Conservation (phyloP, 2,797 vertebrate genomes). For the Podarcis lilfordi region DNA sequence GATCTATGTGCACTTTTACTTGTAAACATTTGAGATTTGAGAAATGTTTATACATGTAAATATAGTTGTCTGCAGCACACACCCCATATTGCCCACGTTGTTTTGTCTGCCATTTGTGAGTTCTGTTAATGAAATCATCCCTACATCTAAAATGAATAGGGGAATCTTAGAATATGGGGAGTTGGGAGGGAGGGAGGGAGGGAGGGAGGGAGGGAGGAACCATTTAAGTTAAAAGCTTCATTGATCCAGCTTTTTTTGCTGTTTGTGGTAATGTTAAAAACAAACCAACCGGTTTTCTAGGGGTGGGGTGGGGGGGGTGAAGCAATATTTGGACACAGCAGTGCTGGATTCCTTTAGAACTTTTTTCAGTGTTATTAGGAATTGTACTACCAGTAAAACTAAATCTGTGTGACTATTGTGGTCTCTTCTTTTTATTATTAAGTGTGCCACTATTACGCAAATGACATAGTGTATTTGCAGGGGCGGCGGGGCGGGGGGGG, state of each 20-base stretch:
- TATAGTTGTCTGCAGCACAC: slow-evolving; percentile 79
- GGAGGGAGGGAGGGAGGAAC: slow-evolving; percentile 58
- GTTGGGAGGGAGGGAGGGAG: slow-evolving; percentile 59
- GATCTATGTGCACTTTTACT: slow-evolving; percentile 97
- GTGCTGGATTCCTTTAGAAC: slow-evolving; percentile 75
- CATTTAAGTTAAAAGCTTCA: slow-evolving; percentile 55
- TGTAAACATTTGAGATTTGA: slow-evolving; percentile 84
- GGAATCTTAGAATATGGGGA: slow-evolving; percentile 70
- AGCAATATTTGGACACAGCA: slow-evolving; percentile 80
- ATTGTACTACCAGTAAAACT: slow-evolving; percentile 75
- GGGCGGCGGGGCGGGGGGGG: slow-evolving; percentile 70
- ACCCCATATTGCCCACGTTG: slow-evolving; percentile 76
- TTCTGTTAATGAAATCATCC: slow-evolving; percentile 72
- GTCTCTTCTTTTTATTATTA: slow-evolving; percentile 71
- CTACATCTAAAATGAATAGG: slow-evolving; percentile 71
- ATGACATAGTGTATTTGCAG: slow-evolving; percentile 75
- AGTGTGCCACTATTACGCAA: slow-evolving; percentile 77
- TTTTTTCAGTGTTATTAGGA: slow-evolving; percentile 80
- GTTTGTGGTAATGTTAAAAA: slow-evolving; percentile 57
- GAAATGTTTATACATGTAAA: slow-evolving; percentile 87
- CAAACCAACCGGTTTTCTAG: slow-evolving; percentile 68
- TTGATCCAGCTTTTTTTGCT: slow-evolving; percentile 72
- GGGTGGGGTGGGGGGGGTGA: slow-evolving; percentile 59
- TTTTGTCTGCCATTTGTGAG: slow-evolving; percentile 78
- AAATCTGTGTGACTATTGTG: slow-evolving; percentile 75